Evolutionary conservation across 2,797 vertebrate genomes (phyloP), one percentile per base, ranked within the genome.

Genomic region (Graptemys geographica): DNA sequence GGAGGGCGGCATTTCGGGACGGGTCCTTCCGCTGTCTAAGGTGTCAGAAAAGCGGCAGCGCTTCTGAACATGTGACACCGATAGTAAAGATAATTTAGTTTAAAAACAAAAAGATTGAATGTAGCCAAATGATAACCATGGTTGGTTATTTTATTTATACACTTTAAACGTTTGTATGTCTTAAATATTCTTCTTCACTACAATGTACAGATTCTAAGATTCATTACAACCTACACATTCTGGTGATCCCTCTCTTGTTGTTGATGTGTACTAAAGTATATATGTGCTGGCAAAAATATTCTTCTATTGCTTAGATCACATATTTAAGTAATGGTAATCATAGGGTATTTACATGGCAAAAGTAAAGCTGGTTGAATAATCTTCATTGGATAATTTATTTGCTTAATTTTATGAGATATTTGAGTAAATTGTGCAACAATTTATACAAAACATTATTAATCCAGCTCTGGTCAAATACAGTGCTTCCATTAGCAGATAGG

Each of bases 341-440:
- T 83, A 88, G 6, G 12, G 8, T 86, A 57, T 13, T 69, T 93
- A 11, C n/a, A 1, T 16, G 52, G 33, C 62, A 65, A 65, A 65
- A 33, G 33, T n/a, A n/a, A 65, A 65, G 8, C 62, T 65, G 62
- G 53, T 23, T 62, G 56, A 93, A 84, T 84, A 49, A 55, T 52
- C 11, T 69, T 85, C 56, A 65, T 0, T 0, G n/a, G 83, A 76
- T 89, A 94, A 93, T 13, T 84, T 9, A 52, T 65, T 65, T 65
- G 16, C 21, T 80, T 80, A 89, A 47, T 92, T 83, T 88, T 82
- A 69, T 56, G 51, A 5, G 18, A 41, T 37, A 76, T 94, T 2
- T 86, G 82, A 95, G 93, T 88, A 76, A 96, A 76, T 69, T 56
- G 0, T 49, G 25, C 12, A 81, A 37, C 52, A 81, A 72, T 65